Evolutionary conservation across 2,888 invertebrate genomes (phyloP).

Genomic region (Calameuta idolon): DNA sequence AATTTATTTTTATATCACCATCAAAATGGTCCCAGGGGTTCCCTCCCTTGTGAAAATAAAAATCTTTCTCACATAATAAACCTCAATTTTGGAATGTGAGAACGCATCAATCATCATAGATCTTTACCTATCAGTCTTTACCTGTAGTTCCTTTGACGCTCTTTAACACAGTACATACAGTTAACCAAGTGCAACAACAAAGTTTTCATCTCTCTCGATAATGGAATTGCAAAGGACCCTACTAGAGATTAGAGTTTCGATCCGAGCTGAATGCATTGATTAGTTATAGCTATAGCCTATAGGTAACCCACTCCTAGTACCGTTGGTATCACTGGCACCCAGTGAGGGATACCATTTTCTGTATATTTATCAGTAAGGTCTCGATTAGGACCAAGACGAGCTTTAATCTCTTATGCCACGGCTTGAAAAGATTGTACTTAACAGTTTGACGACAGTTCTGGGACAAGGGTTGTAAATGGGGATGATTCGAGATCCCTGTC

Average conservation of each 20-base stretch:
- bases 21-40: not conserved
- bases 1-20: not conserved
- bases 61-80: not conserved
- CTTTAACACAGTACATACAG: not conserved
- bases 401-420: not conserved
- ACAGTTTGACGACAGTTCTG: constrained; percentile 1
- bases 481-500: not conserved
- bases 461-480: constrained; percentile 6
- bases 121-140: not conserved
- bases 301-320: not conserved
- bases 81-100: not conserved
- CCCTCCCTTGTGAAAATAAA: not conserved
- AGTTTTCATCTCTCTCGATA: not conserved
- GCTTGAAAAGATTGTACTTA: not conserved
- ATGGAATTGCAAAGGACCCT: not conserved
- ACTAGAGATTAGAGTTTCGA: not conserved
- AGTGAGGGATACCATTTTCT: not conserved
- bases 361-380: not conserved
- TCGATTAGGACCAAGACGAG: not conserved
- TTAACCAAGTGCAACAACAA: not conserved
- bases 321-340: not conserved
- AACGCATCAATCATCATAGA: not conserved
- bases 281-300: not conserved
- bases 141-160: not conserved
- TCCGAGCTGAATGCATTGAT: not conserved